Evolutionary conservation across 2,888 invertebrate species (phyloP).

Genomic region (Agonopterix subpropinquella): DNA sequence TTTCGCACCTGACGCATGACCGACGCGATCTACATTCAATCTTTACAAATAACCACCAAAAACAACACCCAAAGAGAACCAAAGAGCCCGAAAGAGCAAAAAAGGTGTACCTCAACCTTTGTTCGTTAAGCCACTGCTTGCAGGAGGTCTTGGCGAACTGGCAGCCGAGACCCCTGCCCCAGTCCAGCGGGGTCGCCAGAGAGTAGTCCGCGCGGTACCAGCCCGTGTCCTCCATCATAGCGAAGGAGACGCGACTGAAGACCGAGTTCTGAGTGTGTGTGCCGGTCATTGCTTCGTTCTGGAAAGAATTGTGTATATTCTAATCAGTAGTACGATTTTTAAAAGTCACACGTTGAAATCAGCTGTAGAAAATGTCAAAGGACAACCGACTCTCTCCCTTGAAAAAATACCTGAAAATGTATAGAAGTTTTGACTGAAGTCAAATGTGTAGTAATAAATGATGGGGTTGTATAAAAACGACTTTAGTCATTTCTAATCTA

Average conservation of each 20-base stretch:
- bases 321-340: too few species aligned
- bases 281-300: constrained; percentile 99
- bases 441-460: too few species aligned
- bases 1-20: too few species aligned
- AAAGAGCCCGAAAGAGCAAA: not conserved
- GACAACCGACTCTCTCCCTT: too few species aligned
- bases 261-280: constrained; percentile 99
- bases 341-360: too few species aligned
- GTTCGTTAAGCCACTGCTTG: constrained; percentile 94
- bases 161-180: constrained; percentile 96
- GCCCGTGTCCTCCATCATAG: constrained; percentile 98
- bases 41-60: too few species aligned
- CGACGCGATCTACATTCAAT: too few species aligned
- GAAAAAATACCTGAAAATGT: too few species aligned
- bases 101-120: constrained; percentile 75
- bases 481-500: too few species aligned
- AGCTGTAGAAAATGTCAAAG: too few species aligned
- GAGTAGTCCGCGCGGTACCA: constrained; percentile 96
- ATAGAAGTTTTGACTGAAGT: too few species aligned
- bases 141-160: constrained; percentile 96
- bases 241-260: constrained; percentile 95
- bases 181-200: constrained; percentile 89
- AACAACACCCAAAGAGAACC: not conserved
- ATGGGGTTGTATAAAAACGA: too few species aligned
- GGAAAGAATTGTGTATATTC: constrained; percentile 5